Evolutionary conservation across 2,888 invertebrate genomes (phyloP), one percentile per base, ranked within the genome.

Genomic region (Rotaria socialis): DNA sequence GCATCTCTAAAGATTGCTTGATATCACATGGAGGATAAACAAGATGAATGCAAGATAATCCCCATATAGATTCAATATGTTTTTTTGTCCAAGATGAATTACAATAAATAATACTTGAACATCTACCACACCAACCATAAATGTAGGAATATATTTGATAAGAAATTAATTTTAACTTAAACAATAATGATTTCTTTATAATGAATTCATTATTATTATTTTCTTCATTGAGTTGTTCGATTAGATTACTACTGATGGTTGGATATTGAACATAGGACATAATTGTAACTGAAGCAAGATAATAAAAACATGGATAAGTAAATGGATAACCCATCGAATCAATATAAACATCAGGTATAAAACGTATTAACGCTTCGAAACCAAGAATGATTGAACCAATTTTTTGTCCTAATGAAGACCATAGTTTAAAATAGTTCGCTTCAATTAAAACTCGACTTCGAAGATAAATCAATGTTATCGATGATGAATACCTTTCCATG

Each of bases 11-110:
- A 80, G 95, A 92, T 88, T 93, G 93, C 85, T 93, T 93, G 0
- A 95, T 94, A 91, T 97, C 96, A 91, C 97, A 98, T 0, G 99
- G 98, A 0, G 99, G 99, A 92, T 95, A 99, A 0, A 99, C 95
- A 85, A 92, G 90, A 75, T 88, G 88, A 7, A 55, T 85, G 19
- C 14, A 56, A 14, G 90, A 89, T 19, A 90, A 89, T 41, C 87
- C 88, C 93, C 91, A 93, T 58, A 99, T 92, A 41, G 94, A 92
- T 88, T 94, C 93, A 88, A 99, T 95, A 91, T 99, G 98, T 87
- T 95, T 95, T 90, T 95, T 94, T 0, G 99, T 99, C 96, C 99
- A 99, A 0, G 95, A 94, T 0, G 97, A 97, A 92, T 98, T 98
- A 0, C 96, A 97, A 94, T 97, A 94, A 85, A 96, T 93, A 11